Conservation (phyloP, 30 jellyfish, hydroid and myxozoan species). For the Turritopsis dohrnii region DNA sequence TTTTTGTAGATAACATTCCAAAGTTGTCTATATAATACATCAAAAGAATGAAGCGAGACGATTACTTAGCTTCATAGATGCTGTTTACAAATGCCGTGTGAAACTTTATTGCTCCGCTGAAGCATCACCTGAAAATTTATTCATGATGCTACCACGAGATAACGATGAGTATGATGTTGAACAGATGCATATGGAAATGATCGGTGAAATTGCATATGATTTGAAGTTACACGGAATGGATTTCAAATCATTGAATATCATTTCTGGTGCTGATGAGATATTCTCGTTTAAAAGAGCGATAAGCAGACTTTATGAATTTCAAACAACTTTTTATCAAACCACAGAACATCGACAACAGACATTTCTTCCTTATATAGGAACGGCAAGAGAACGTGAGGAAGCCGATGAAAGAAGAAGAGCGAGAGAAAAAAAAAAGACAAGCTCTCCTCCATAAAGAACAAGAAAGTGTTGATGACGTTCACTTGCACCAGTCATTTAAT, state of each 20-base stretch:
- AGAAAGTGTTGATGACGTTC: neutral
- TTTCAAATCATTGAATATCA: slow-evolving; percentile 46
- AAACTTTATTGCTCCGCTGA: slow-evolving; percentile 63
- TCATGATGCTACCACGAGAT: slow-evolving; percentile 54
- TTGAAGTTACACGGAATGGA: slow-evolving; percentile 47
- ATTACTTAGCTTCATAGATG: slow-evolving; percentile 74
- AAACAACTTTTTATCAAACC: slow-evolving; percentile 48
- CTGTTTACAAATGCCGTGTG: slow-evolving; percentile 67
- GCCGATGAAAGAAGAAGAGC: slow-evolving; percentile 57
- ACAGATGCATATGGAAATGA: slow-evolving; percentile 82
- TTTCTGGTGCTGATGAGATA: slow-evolving; percentile 83
- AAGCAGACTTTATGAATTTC: slow-evolving; percentile 70
- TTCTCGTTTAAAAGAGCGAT: slow-evolving; percentile 71
- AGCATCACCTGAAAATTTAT: slow-evolving; percentile 58
- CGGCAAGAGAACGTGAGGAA: slow-evolving; percentile 33
- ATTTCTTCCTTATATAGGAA: slow-evolving; percentile 59
- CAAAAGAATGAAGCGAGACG: slow-evolving; percentile 74
- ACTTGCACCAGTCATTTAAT: neutral
- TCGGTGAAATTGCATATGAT: slow-evolving; percentile 85
- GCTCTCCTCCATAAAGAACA: slow-evolving; percentile 32
- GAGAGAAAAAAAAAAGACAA: slow-evolving; percentile 46
- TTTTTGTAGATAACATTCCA: slow-evolving; percentile 65
- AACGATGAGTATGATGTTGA: slow-evolving; percentile 39
- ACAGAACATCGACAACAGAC: slow-evolving; percentile 42
- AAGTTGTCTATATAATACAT: slow-evolving; percentile 54